These are phyloP conservation scores for Erithacus rubecula DNA, from an alignment of 2,797 vertebrate genomes.

Conservation along the genomic window DNA sequence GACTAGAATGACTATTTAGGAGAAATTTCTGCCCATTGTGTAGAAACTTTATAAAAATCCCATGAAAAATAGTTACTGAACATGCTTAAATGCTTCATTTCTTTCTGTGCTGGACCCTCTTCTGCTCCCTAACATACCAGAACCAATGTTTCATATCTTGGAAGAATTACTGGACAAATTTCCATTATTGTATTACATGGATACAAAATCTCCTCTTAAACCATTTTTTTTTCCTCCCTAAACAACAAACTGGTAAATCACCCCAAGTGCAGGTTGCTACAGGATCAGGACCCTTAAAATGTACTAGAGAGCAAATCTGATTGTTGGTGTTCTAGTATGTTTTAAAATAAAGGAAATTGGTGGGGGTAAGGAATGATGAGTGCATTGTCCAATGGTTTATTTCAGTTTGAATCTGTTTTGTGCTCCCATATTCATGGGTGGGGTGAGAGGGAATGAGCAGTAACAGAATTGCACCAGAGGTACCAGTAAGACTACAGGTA, in stretches of 20 bases:
- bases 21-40: conserved; percentile 61
- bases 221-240: not conserved
- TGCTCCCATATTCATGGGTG: not conserved
- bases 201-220: not conserved
- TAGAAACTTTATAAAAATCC: conserved; percentile 39
- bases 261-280: not conserved
- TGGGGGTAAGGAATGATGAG: rapidly evolving
- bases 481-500: not conserved
- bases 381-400: not conserved
- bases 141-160: not conserved
- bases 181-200: not conserved
- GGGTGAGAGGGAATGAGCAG: not conserved
- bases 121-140: conserved; percentile 13
- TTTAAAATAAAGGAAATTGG: not conserved
- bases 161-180: not conserved
- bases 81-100: conserved; percentile 5
- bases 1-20: conserved; percentile 56
- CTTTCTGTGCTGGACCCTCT: not conserved
- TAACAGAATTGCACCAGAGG: not conserved
- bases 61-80: conserved; percentile 8
- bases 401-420: not conserved
- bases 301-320: not conserved
- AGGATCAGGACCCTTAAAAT: not conserved
- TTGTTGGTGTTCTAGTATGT: not conserved
- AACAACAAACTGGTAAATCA: not conserved